phyloP scores from a whole-genome alignment of 1,140 invertebrate species.

The Drosophila bocqueti region DNA sequence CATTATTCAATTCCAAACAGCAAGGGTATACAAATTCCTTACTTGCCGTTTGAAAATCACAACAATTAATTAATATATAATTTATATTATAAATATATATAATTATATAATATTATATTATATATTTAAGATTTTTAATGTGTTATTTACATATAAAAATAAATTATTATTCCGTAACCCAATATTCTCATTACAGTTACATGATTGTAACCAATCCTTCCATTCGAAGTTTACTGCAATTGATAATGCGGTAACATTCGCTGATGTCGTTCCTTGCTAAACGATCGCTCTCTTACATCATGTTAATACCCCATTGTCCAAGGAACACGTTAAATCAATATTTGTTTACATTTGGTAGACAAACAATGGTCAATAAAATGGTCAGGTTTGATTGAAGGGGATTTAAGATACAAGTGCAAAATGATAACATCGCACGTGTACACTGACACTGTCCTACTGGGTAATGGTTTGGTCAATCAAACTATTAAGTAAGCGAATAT shows the following conservation, averaged over 20 bases:
- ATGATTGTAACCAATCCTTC: neutral
- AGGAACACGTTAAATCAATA: constrained; percentile 17
- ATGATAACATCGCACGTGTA: constrained; percentile 11
- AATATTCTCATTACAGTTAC: neutral
- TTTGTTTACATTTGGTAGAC: constrained; percentile 23
- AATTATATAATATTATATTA: too few relatives aligned
- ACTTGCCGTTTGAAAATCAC: too few relatives aligned
- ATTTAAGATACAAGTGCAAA: constrained; percentile 13
- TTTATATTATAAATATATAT: too few relatives aligned
- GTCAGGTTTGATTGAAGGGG: constrained; percentile 16
- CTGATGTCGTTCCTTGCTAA: constrained; percentile 1
- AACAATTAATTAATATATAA: too few relatives aligned
- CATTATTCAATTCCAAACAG: too few relatives aligned
- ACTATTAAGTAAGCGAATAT: neutral
- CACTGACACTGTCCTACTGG: neutral
- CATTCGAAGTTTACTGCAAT: constrained; percentile 10
- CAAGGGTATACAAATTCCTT: too few relatives aligned
- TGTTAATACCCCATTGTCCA: constrained; percentile 11
- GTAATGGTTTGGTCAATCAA: neutral
- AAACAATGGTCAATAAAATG: constrained; percentile 26
- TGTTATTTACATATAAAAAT: neutral
- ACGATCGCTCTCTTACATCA: constrained; percentile 24
- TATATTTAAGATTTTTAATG: neutral
- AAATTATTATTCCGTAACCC: neutral
- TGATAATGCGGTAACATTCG: constrained; percentile 14